Evolutionary conservation across 2,113 vertebrate species (phyloP).

Genomic region (Anhinga rufa): DNA sequence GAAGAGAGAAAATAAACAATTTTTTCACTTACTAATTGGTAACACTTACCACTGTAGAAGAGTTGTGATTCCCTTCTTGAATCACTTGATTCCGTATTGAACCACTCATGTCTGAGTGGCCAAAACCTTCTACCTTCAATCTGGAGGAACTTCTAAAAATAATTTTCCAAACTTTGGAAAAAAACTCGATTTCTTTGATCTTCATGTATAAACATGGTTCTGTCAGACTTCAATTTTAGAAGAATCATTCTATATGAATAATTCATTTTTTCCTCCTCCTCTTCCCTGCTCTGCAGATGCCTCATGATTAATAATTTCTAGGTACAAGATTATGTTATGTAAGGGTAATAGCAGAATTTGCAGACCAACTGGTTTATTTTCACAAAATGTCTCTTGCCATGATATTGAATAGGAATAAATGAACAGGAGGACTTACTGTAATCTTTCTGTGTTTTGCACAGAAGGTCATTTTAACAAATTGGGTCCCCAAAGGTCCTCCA

Average conservation of each 20-base stretch:
- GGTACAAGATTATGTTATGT: neutral
- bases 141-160: neutral
- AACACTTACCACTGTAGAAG: neutral
- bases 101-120: too few relatives aligned
- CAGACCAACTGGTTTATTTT: neutral
- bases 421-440: neutral
- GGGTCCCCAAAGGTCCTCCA: neutral
- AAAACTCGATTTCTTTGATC: neutral
- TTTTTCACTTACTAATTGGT: neutral
- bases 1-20: neutral
- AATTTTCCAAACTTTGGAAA: neutral
- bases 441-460: slow-evolving; percentile 2
- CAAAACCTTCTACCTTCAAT: neutral
- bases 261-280: neutral
- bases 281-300: neutral
- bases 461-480: slow-evolving; percentile 19
- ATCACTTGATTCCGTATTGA: too few relatives aligned
- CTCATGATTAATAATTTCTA: slow-evolving; percentile 25
- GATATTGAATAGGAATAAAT: neutral
- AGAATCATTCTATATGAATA: neutral
- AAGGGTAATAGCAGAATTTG: neutral
- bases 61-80: neutral
- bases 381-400: neutral
- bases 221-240: neutral
- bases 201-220: neutral